Percentiles rank a stretch among this genome's conserved stretches.
Conservation (phyloP, 2,113 vertebrate genomes). For the Saccopteryx bilineata region DNA sequence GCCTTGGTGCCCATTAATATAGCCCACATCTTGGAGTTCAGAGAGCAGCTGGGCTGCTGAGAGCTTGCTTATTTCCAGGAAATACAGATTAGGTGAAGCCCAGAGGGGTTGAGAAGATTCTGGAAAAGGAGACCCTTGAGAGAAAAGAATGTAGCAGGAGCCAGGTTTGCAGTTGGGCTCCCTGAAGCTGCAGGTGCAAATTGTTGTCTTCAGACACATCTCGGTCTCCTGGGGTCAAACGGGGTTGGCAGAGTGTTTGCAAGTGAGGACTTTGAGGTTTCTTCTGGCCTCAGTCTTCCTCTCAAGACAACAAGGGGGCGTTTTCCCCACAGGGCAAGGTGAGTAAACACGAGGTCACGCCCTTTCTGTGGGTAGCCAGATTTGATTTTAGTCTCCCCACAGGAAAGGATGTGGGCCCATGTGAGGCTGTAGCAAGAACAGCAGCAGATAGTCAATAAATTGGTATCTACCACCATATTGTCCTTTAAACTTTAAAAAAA, state of each 20-base stretch:
- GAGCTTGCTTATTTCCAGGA: not conserved
- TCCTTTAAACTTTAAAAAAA: too few relatives aligned
- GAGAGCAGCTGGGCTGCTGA: not conserved
- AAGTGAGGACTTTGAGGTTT: not conserved
- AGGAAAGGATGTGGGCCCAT: not conserved
- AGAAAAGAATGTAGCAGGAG: not conserved
- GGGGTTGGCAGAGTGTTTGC: not conserved
- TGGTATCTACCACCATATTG: too few relatives aligned
- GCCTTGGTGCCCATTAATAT: accelerated
- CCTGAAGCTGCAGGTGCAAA: not conserved
- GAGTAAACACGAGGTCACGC: not conserved
- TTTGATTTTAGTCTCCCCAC: not conserved
- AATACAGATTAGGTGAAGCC: not conserved
- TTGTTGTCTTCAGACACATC: not conserved
- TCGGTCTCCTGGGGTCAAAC: not conserved
- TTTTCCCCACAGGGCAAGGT: not conserved
- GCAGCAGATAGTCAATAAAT: accelerated
- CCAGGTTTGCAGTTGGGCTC: not conserved
- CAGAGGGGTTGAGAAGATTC: not conserved
- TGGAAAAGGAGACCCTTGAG: not conserved
- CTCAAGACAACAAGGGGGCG: not conserved
- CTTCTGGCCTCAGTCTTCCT: constrained; percentile 9
- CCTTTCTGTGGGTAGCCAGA: constrained; percentile 56
- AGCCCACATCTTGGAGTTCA: not conserved
- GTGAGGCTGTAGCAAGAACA: not conserved